phyloP scores from a whole-genome alignment of 2,113 vertebrate species.

The mouse (Mus musculus) region GRCm39 chr11:23010501-23011000 shows the following conservation, averaged over 20 bases:
- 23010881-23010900: neutral
- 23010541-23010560: neutral
- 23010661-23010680: neutral
- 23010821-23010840: neutral
- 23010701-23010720: neutral
- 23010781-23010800: neutral
- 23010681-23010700: neutral
- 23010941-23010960: neutral
- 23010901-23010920: neutral
- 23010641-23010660: neutral
- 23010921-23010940: neutral
- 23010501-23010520: neutral
- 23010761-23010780: slow-evolving; percentile 19
- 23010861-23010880: neutral
- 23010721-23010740: neutral
- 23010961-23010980: neutral
- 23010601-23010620: neutral
- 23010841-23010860: neutral
- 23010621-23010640: neutral
- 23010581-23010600: neutral
- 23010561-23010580: neutral
- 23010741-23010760: neutral
- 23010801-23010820: neutral
- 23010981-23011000: neutral
- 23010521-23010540: neutral